Base-by-base conservation (phyloP, 37 sponge, comb jelly and placozoan genomes). In the Crambe crambe region DNA sequence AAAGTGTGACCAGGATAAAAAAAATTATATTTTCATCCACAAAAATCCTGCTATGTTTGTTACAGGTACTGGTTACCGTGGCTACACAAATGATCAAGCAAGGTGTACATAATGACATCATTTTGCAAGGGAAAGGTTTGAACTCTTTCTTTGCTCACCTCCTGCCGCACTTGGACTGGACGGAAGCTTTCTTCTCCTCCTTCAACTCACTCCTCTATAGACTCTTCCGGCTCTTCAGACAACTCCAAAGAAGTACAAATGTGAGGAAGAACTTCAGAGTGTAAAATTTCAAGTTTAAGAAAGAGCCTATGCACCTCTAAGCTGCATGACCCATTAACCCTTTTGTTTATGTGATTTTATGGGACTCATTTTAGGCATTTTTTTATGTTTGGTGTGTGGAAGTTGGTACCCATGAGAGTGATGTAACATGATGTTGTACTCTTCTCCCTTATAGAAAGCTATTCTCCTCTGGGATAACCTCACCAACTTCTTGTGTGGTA, bases 151-250 rank as follows among this genome's bases (percentile, higher is more conserved):
- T 85, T 70, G n/a, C 70, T 39, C n/a, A 58, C 37, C 54, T 78
- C 25, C 37, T 85, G 1, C 79, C 79, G 5, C 70, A 30, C 63
- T 15, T 85, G 0, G 79, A 78, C 5, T 85, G 86, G 86, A 78
- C 64, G 15, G 71, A 75, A 4, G 57, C 41, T 1, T 36, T 77
- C 71, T 77, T 61, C 15, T 29, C 62, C 15, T 71, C 73, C 64
- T 85, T 85, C 66, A 20, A 58, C 25, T 78, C 30, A 56, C 32
- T 85, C 65, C 35, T 85, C 25, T 40, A 32, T 23, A 37, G 86
- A 40, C 64, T 78, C 0, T 12, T 72, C 44, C 77, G 77, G 39
- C 68, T 85, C 17, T 85, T 85, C 74, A 85, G 70, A 37, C 56
- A 77, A n/a, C 44, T 85, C 40, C 78, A 64, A n/a, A 64, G 39